Evolutionary conservation across 2,888 invertebrate species (phyloP), one percentile per base, ranked within the genome.

Genomic region (Lepetodrilus schrolli): DNA sequence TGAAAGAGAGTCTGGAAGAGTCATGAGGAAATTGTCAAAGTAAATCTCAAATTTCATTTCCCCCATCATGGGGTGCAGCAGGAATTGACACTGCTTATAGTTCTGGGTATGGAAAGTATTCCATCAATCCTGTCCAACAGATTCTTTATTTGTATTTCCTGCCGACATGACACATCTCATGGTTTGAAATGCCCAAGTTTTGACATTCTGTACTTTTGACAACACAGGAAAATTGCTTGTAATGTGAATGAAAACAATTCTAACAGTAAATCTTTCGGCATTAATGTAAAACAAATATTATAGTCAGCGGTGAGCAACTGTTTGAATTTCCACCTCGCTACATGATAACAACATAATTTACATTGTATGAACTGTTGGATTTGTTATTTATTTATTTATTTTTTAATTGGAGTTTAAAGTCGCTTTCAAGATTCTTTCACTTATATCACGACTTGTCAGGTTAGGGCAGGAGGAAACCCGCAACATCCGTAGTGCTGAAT

Each of bases 51-150:
- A 58, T 58, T 58, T 30, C 58, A 10, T n/a, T n/a, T 58, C 58
- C 58, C 26, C 58, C 34, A 13, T 58, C 34, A 58, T n/a, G 34
- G 30, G 10, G n/a, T n/a, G 26, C 21, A 58, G 58, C 8, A 13
- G 58, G 17, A 58, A 58, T 58, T 58, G 58, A 58, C 58, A 58
- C 58, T 58, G 58, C n/a, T 58, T 58, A 58, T n/a, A 34, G 58
- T n/a, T 17, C 34, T 5, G 17, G n/a, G 58, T 34, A 58, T 58
- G 58, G 34, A 58, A 58, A 58, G 34, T 58, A 58, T 58, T 58
- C 58, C 58, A 5, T 30, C 26, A 58, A 30, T 58, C 17, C 58
- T 58, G 17, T 30, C 13, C 34, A 17, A 51, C 51, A 13, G 17
- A 58, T 58, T 58, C 58, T 30, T 58, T 26, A 43, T 26, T 58